These are phyloP conservation scores for Amphiprion ocellaris DNA, from an alignment of 2,113 vertebrate genomes.

Conservation along the genomic window DNA sequence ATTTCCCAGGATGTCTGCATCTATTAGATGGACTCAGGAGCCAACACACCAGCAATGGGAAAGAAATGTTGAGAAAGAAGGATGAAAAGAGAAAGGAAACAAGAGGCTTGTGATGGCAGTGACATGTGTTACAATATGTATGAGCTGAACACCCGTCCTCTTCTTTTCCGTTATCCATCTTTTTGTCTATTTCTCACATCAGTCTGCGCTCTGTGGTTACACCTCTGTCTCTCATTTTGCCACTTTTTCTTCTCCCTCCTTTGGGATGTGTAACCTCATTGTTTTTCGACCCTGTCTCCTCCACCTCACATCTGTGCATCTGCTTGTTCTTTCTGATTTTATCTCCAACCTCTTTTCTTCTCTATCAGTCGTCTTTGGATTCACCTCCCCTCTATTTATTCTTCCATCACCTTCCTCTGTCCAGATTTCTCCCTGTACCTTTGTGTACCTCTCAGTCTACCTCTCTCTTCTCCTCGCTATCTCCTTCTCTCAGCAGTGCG, in stretches of 20 bases:
- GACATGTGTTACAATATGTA: slow-evolving; percentile 60
- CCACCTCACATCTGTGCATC: slow-evolving; percentile 45
- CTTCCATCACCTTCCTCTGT: slow-evolving; percentile 55
- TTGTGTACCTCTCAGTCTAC: slow-evolving; percentile 57
- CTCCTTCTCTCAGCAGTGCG: slow-evolving; percentile 71
- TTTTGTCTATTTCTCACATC: slow-evolving; percentile 76
- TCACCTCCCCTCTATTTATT: slow-evolving; percentile 47
- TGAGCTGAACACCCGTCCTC: slow-evolving; percentile 50
- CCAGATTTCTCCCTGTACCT: slow-evolving; percentile 42
- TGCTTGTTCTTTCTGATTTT: slow-evolving; percentile 46
- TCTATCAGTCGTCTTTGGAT: slow-evolving; percentile 40
- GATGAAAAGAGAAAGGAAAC: slow-evolving; percentile 30
- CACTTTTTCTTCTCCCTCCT: slow-evolving; percentile 32
- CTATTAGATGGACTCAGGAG: slow-evolving; percentile 62
- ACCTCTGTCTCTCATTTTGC: slow-evolving; percentile 55
- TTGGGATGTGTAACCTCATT: slow-evolving; percentile 31
- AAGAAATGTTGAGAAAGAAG: slow-evolving; percentile 32
- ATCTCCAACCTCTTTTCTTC: slow-evolving; percentile 49
- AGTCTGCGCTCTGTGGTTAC: slow-evolving; percentile 66
- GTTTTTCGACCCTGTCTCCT: slow-evolving; percentile 31
- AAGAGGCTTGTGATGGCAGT: slow-evolving; percentile 44
- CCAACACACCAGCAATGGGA: slow-evolving; percentile 48
- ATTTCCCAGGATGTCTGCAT: slow-evolving; percentile 70
- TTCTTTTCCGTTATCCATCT: slow-evolving; percentile 69
- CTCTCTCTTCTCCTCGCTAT: slow-evolving; percentile 61